Evolutionary conservation across 2,113 vertebrate genomes (phyloP).

Genomic region (Puntigrus tetrazona): DNA sequence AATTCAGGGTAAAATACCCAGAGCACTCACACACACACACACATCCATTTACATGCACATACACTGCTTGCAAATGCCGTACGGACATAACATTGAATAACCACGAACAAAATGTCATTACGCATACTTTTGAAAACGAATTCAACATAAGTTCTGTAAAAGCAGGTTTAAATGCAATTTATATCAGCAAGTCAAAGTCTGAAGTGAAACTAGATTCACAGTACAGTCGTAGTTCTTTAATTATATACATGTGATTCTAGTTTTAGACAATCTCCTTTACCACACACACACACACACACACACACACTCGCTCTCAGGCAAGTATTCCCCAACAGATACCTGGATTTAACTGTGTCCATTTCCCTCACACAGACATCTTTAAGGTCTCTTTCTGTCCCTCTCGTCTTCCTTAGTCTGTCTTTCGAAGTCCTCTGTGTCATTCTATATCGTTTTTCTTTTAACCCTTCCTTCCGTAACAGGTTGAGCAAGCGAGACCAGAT

Average conservation of each 20-base stretch:
- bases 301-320: not conserved
- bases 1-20: not conserved
- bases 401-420: constrained; percentile 34
- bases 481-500: constrained; percentile 72
- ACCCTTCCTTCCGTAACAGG: constrained; percentile 62
- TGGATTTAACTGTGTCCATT: constrained; percentile 68
- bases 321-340: constrained; percentile 54
- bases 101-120: not conserved
- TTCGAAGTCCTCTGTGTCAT: constrained; percentile 8
- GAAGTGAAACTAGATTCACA: too few species aligned
- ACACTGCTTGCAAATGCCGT: not conserved
- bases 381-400: constrained; percentile 60
- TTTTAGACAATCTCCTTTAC: not conserved
- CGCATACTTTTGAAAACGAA: not conserved
- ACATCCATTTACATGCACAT: not conserved
- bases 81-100: constrained; percentile 14
- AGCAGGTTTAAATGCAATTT: not conserved
- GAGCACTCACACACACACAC: not conserved
- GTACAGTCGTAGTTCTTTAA: not conserved
- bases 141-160: not conserved
- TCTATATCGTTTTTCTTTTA: constrained; percentile 63
- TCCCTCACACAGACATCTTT: constrained; percentile 69
- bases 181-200: not conserved
- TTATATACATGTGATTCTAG: not conserved
- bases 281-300: not conserved